Evolutionary conservation across 2,888 invertebrate genomes (phyloP).

Genomic region (Epirrhoe alternata): DNA sequence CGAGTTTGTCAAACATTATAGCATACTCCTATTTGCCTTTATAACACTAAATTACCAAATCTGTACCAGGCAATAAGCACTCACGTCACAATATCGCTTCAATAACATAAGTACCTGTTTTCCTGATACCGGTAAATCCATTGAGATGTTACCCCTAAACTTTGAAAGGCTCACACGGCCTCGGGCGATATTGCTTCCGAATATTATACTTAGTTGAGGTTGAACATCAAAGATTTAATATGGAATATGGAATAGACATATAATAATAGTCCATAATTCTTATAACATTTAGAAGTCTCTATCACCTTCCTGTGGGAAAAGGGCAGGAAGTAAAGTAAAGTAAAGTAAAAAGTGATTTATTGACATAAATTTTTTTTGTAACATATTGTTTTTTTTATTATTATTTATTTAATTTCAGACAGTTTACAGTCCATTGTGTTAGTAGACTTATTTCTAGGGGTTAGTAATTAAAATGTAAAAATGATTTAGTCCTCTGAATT

Average conservation of each 20-base stretch:
- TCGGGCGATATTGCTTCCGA: slow-evolving; percentile 5
- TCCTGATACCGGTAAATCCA: slow-evolving; percentile 12
- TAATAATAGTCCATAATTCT: not conserved
- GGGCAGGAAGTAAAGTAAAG: no score
- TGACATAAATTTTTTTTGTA: no score
- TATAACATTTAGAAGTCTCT: no score
- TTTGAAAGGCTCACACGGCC: slow-evolving; percentile 14
- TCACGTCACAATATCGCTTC: slow-evolving; percentile 10
- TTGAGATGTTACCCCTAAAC: slow-evolving; percentile 9
- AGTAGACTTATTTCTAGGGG: no score
- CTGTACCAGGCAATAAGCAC: slow-evolving; percentile 16
- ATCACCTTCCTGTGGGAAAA: no score
- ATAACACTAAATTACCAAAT: not conserved
- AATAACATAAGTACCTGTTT: slow-evolving; percentile 4
- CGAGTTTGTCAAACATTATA: not conserved
- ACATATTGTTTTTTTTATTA: no score
- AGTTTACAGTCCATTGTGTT: no score
- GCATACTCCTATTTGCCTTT: not conserved
- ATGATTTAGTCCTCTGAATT: no score
- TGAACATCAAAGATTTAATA: not conserved
- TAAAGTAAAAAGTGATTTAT: no score
- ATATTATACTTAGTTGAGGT: slow-evolving; percentile 9
- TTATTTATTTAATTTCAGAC: no score
- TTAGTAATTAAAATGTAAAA: no score
- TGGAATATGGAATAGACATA: not conserved